A percentile compares a stretch with the other conserved stretches of the same genome.
Conservation (phyloP, 2,888 invertebrate species). For the Tupiocoris notatus region DNA sequence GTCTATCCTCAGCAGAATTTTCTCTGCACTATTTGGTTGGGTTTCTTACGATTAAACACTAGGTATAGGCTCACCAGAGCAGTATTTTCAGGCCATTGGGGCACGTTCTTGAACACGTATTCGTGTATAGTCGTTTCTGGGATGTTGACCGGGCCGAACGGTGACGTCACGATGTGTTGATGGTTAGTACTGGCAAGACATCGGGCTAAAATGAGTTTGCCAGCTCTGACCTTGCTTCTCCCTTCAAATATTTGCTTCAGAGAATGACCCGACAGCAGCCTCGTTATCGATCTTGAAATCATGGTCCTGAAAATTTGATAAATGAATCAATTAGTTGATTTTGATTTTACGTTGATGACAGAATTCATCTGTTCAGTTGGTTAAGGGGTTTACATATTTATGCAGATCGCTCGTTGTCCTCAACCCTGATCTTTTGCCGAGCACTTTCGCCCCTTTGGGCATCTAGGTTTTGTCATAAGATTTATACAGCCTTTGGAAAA, state of each 20-base stretch:
- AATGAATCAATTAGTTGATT: too few relatives aligned
- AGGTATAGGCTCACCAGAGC: constrained; percentile 64
- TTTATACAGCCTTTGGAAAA: too few relatives aligned
- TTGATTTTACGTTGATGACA: too few relatives aligned
- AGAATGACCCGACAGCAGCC: constrained; percentile 13
- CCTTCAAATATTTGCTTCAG: constrained; percentile 26
- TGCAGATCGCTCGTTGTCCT: too few relatives aligned
- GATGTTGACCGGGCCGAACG: constrained; percentile 58
- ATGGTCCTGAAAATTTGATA: background rate
- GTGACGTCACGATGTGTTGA: constrained; percentile 55
- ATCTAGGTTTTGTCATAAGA: too few relatives aligned
- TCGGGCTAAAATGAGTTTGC: constrained; percentile 23
- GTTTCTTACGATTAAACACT: too few relatives aligned
- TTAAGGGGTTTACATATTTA: too few relatives aligned
- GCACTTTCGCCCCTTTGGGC: too few relatives aligned
- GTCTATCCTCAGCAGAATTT: too few relatives aligned
- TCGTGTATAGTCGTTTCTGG: constrained; percentile 59
- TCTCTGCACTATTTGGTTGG: too few relatives aligned
- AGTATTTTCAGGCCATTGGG: constrained; percentile 61
- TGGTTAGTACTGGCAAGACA: constrained; percentile 18
- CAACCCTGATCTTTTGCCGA: too few relatives aligned
- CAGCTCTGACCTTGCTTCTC: background rate
- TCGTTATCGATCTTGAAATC: constrained; percentile 24
- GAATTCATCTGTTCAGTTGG: too few relatives aligned
- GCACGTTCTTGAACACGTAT: constrained; percentile 60